Conservation (phyloP, 2,888 invertebrate species). For the Tachina grossa region DNA sequence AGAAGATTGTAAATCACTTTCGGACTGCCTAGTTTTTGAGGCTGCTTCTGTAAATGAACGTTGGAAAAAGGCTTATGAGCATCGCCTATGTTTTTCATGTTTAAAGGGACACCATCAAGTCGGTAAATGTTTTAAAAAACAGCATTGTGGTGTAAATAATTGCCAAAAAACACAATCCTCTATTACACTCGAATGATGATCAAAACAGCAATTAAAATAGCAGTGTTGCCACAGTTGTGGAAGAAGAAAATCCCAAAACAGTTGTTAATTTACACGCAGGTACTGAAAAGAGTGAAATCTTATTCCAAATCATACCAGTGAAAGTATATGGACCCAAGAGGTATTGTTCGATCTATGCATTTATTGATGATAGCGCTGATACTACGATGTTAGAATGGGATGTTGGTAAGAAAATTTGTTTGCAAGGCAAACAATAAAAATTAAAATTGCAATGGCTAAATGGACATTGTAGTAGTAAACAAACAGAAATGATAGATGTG, state of each 20-base stretch:
- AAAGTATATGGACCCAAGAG: conserved; percentile 32
- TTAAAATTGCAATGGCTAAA: conserved; percentile 53
- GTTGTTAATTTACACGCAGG: not conserved
- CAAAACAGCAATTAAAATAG: conserved; percentile 19
- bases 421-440: not conserved
- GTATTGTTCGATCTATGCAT: conserved; percentile 21
- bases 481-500: conserved; percentile 15
- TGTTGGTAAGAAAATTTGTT: no score
- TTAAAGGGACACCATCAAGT: conserved; percentile 42
- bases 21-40: not conserved
- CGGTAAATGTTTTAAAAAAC: conserved; percentile 39
- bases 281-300: conserved; percentile 21
- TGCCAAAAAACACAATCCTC: not conserved
- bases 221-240: not conserved
- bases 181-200: conserved; percentile 26
- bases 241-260: conserved; percentile 2
- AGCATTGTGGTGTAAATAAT: conserved; percentile 38
- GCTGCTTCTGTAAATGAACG: conserved; percentile 29
- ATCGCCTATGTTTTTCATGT: conserved; percentile 48
- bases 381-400: not conserved
- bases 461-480: conserved; percentile 28
- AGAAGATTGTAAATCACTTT: conserved; percentile 1
- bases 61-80: conserved; percentile 41
- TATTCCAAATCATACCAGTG: conserved; percentile 59
- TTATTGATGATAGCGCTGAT: conserved; percentile 49